Evolutionary conservation across 2,113 vertebrate genomes (phyloP).

Genomic region (Saguinus imperator): DNA sequence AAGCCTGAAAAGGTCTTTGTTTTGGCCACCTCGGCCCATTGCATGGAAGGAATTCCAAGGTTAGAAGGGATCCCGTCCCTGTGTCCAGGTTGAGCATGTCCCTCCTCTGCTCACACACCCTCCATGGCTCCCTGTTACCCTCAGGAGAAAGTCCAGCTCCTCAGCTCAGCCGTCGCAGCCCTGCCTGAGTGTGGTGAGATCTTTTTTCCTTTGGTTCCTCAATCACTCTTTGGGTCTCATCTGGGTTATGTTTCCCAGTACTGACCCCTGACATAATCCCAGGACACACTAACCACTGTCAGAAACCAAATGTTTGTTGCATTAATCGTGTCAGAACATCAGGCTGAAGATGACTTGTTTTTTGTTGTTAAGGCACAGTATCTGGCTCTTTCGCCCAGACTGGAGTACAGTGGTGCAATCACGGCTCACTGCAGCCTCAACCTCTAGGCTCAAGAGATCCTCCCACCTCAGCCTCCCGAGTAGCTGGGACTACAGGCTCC

Average conservation of each 20-base stretch:
- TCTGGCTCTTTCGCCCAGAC: too few relatives aligned
- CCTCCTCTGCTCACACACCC: neutral
- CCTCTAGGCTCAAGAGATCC: too few relatives aligned
- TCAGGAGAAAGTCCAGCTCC: neutral
- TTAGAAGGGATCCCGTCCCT: too few relatives aligned
- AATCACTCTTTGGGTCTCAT: neutral
- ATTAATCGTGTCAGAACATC: accelerated
- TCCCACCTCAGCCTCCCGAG: too few relatives aligned
- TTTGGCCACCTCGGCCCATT: neutral
- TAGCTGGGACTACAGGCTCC: too few relatives aligned
- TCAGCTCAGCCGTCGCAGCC: neutral
- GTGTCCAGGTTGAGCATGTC: accelerated
- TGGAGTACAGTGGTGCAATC: too few relatives aligned
- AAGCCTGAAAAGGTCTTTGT: neutral
- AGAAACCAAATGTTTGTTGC: neutral
- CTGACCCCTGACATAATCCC: neutral
- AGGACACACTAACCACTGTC: neutral
- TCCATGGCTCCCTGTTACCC: neutral
- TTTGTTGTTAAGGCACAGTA: too few relatives aligned
- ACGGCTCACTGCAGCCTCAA: too few relatives aligned
- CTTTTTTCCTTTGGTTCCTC: neutral
- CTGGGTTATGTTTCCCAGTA: neutral
- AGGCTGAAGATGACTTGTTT: neutral
- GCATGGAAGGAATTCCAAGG: neutral
- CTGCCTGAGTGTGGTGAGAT: neutral